A percentile compares a stretch with the other conserved stretches of the same genome.
Evolutionary conservation across 1,140 invertebrate species (phyloP).

Genomic region (Acromyrmex heyeri): DNA sequence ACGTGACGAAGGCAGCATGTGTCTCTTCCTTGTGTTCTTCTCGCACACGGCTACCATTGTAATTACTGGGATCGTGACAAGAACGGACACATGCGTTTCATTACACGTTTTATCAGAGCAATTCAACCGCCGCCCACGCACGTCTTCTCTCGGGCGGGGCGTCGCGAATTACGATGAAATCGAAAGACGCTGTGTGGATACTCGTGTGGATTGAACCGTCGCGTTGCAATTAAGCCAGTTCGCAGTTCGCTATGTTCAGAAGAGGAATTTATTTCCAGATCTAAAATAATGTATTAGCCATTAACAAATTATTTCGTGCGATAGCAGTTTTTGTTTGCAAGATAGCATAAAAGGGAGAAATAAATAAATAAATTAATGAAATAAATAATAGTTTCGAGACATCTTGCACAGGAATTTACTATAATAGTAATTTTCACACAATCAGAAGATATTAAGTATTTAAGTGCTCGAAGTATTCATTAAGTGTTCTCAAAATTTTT

Average conservation of each 20-base stretch:
- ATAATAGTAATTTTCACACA: not conserved
- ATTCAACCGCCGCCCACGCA: not conserved
- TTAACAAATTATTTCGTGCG: not conserved
- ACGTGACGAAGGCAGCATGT: not conserved
- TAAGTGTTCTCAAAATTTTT: slow-evolving; percentile 15
- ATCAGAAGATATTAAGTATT: not conserved
- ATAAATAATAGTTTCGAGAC: not conserved
- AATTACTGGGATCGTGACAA: slow-evolving; percentile 19
- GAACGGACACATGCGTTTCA: slow-evolving; percentile 21
- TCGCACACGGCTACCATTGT: slow-evolving; percentile 13
- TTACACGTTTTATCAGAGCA: slow-evolving; percentile 5
- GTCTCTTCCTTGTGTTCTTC: not conserved
- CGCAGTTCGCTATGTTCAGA: not conserved
- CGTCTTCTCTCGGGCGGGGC: slow-evolving; percentile 8
- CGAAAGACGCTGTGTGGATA: not conserved
- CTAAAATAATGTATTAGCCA: not conserved
- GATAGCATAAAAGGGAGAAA: not conserved
- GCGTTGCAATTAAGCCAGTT: slow-evolving; percentile 9
- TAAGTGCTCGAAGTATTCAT: not conserved
- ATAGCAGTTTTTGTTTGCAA: not conserved
- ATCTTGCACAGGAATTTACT: not conserved
- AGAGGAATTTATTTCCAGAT: not conserved
- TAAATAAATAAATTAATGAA: not conserved
- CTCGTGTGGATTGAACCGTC: slow-evolving; percentile 10
- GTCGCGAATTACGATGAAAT: slow-evolving; percentile 28